These are phyloP conservation scores for Furcula furcula DNA, from an alignment of 2,888 invertebrate genomes.

Conservation along the genomic window DNA sequence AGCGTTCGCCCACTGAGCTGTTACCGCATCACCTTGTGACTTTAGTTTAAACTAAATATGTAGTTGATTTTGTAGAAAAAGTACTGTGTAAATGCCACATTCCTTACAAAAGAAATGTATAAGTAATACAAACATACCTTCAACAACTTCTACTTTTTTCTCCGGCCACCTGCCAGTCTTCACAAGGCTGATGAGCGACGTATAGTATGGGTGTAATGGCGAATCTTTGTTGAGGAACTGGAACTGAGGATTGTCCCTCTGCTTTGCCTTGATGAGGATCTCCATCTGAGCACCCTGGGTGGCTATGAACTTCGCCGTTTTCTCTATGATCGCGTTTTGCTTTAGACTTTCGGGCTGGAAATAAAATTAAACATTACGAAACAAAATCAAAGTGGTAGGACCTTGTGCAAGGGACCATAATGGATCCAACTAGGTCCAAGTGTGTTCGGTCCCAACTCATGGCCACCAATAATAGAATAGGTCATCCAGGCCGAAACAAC, in stretches of 20 bases:
- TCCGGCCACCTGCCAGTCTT: constrained; percentile 69
- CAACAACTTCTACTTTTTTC: constrained; percentile 50
- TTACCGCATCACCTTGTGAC: too few relatives aligned
- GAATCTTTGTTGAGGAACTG: constrained; percentile 95
- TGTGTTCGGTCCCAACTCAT: too few relatives aligned
- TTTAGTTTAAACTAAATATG: too few relatives aligned
- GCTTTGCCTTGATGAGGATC: constrained; percentile 98
- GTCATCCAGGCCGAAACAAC: too few relatives aligned
- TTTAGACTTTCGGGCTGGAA: constrained; percentile 95
- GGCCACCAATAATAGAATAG: too few relatives aligned
- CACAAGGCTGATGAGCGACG: constrained; percentile 80
- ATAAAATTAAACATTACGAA: too few relatives aligned
- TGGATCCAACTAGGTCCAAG: too few relatives aligned
- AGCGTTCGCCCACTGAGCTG: too few relatives aligned
- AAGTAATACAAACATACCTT: constrained; percentile 48
- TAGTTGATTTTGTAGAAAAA: too few relatives aligned
- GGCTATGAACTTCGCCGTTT: constrained; percentile 94
- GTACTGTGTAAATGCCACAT: not conserved
- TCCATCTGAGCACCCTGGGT: constrained; percentile 99
- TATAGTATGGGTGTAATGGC: constrained; percentile 93
- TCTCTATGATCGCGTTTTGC: constrained; percentile 96
- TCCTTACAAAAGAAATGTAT: too few relatives aligned
- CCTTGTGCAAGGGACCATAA: too few relatives aligned
- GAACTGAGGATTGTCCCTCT: constrained; percentile 95
- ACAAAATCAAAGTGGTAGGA: too few relatives aligned